Conservation (phyloP, 2,113 vertebrate genomes). For the Ctenodactylus gundi region DNA sequence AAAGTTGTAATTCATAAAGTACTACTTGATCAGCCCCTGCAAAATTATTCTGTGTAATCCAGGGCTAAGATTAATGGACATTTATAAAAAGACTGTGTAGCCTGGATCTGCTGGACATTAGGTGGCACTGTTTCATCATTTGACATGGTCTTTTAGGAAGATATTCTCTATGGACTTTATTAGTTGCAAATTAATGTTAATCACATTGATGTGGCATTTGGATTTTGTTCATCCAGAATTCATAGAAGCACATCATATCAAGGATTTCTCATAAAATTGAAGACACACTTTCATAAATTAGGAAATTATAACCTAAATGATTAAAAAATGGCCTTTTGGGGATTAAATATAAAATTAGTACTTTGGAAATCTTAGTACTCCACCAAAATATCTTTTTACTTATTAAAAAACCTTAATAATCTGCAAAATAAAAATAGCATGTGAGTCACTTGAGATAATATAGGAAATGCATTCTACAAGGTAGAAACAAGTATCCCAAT, state of each 20-base stretch:
- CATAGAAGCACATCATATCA: not conserved
- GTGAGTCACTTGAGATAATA: not conserved
- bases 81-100: not conserved
- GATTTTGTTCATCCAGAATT: not conserved
- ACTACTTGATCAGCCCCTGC: not conserved
- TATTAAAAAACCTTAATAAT: not conserved
- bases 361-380: not conserved
- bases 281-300: not conserved
- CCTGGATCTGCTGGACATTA: conserved; percentile 58
- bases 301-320: not conserved
- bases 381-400: not conserved
- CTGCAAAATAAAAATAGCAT: not conserved
- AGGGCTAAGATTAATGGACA: not conserved
- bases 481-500: not conserved
- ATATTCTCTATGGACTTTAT: not conserved
- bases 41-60: not conserved
- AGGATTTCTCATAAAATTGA: not conserved
- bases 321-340: not conserved
- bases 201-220: not conserved
- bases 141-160: not conserved
- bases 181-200: not conserved
- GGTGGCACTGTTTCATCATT: conserved; percentile 73
- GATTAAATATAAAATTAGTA: not conserved
- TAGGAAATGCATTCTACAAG: not conserved
- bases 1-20: not conserved